Base-by-base conservation (phyloP, 2,888 invertebrate genomes). In the Polydrusus tereticollis region DNA sequence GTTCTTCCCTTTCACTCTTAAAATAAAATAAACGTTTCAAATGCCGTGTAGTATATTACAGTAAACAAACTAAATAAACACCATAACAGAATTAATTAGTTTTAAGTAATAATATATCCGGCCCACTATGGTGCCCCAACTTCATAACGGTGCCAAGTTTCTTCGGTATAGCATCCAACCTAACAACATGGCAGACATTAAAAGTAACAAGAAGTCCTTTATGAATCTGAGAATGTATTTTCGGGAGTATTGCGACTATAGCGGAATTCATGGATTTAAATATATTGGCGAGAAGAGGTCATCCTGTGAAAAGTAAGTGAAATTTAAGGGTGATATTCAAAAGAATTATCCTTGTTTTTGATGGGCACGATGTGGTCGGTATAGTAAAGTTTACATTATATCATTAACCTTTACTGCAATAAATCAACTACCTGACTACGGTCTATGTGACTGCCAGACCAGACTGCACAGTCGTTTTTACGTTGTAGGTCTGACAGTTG, bases 191-290 rank as follows among this genome's bases (percentile, higher is more conserved):
- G 75, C 75, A 1, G 75, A 75, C 47, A 75, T 75, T 14, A 72
- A 72, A 38, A 69, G 65, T 50, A 74, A 72, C 29, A 68, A 68
- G 33, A 74, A 65, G 43, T 36, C 47, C 1, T 60, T 72, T 33
- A 41, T 47, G 14, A 71, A 74, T 52, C 36, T 67, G 10, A 60
- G 62, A 41, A 73, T 55, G 10, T 79, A 78, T 67, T 78, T 78
- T 63, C 75, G 75, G 50, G 82, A 83, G 68, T 84, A 83, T 74
- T 82, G 83, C 70, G 79, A 80, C 23, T 80, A 78, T 69, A 83
- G 83, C 4, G 82, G 82, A 8, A 81, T 85, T 41, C 84, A 84
- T 66, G 85, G 85, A 0, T 77, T 84, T 58, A 80, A 80, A 55
- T 85, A 83, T 76, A 76, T 85, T 66, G 83, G 82, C 2, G 85